Percentiles rank a stretch among this genome's conserved stretches.
Evolutionary conservation across 2,888 invertebrate species (phyloP).

Genomic region (Seira musarum): DNA sequence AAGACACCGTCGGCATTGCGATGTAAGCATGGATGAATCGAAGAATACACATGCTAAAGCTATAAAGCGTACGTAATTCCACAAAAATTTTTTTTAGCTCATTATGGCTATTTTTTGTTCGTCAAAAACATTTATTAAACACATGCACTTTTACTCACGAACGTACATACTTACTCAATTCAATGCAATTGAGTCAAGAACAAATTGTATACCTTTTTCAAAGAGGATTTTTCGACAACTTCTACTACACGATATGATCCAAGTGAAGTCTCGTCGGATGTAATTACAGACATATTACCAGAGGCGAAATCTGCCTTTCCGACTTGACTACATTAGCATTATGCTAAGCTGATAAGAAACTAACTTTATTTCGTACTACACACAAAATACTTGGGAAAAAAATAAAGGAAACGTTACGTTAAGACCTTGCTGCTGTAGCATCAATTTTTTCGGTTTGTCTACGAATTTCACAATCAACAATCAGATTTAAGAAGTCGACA

Average conservation of each 20-base stretch:
- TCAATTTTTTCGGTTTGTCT: neutral
- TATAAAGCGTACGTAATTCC: neutral
- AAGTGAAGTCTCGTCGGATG: neutral
- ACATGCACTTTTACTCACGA: slow-evolving; percentile 27
- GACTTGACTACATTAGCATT: neutral
- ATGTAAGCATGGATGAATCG: too few relatives aligned
- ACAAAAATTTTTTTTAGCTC: slow-evolving; percentile 3
- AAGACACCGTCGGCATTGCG: neutral
- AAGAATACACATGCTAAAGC: neutral
- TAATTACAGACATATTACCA: slow-evolving; percentile 11
- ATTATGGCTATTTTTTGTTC: slow-evolving; percentile 27
- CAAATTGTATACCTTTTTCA: too few relatives aligned
- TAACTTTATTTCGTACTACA: neutral
- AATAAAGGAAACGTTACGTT: too few relatives aligned
- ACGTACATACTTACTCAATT: too few relatives aligned
- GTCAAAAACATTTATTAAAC: neutral
- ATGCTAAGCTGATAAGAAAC: neutral
- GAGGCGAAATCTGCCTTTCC: neutral
- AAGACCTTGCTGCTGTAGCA: neutral
- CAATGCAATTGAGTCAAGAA: too few relatives aligned
- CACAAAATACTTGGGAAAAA: neutral
- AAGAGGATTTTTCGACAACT: too few relatives aligned
- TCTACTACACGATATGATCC: too few relatives aligned
- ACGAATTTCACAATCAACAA: neutral
- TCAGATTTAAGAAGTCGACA: neutral